These are phyloP conservation scores for Mechanitis messenoides DNA, from an alignment of 2,888 invertebrate species.

Conservation along the genomic window DNA sequence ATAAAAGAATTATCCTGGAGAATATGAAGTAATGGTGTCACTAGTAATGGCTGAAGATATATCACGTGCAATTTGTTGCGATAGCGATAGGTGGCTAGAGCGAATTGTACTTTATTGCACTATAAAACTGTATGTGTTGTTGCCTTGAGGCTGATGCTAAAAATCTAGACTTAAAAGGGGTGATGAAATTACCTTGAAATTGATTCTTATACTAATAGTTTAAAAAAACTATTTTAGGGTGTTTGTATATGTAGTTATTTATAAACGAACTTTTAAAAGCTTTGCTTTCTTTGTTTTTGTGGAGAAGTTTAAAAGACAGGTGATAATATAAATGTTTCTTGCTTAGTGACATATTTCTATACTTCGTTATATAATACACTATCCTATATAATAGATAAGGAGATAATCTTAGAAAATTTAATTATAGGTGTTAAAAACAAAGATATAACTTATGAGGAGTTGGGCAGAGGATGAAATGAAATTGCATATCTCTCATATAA, in stretches of 20 bases:
- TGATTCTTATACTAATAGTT: background rate
- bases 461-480: no score
- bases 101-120: constrained; percentile 63
- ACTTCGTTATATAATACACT: no score
- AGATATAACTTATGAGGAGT: no score
- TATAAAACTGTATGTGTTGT: constrained; percentile 47
- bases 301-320: no score
- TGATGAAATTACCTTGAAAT: background rate
- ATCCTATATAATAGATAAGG: no score
- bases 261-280: no score
- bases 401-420: no score
- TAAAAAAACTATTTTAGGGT: background rate
- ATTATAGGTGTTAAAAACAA: no score
- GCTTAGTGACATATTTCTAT: no score
- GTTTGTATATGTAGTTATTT: background rate
- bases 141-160: constrained; percentile 23
- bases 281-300: background rate
- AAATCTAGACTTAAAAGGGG: constrained; percentile 4
- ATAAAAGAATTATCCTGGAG: constrained; percentile 28
- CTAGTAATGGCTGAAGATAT: constrained; percentile 53
- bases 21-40: constrained; percentile 28
- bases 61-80: constrained; percentile 73
- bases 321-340: no score
- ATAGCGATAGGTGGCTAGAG: constrained; percentile 58
- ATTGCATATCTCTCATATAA: no score